Conservation (phyloP, 2,797 vertebrate species). For the Acrossocheilus wenchowensis region DNA sequence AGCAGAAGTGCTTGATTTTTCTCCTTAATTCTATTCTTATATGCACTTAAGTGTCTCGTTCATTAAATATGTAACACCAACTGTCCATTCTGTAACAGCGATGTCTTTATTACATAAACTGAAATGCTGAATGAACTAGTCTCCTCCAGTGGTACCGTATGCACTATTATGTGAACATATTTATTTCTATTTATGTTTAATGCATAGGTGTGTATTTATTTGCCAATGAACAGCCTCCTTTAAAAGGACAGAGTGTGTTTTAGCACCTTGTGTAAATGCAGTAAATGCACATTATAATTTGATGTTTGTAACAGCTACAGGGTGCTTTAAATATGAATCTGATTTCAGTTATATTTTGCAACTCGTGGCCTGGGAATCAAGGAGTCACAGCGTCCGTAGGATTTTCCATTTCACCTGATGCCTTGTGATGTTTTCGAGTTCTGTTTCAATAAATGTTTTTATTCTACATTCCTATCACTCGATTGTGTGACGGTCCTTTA, state of each 20-base stretch:
- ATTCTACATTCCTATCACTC: slow-evolving; percentile 26
- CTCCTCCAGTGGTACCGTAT: slow-evolving; percentile 20
- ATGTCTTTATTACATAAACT: not conserved
- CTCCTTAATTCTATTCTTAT: not conserved
- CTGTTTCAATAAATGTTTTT: slow-evolving; percentile 57
- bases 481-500: not conserved
- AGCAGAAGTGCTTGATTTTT: slow-evolving; percentile 1
- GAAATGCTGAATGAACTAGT: slow-evolving; percentile 1
- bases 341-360: slow-evolving; percentile 3
- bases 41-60: not conserved
- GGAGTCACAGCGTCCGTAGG: slow-evolving; percentile 8
- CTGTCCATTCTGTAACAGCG: not conserved
- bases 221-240: slow-evolving; percentile 24
- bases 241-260: slow-evolving; percentile 33
- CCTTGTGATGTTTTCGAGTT: slow-evolving; percentile 46
- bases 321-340: slow-evolving; percentile 30
- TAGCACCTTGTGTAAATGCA: slow-evolving; percentile 42
- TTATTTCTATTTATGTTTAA: slow-evolving; percentile 54
- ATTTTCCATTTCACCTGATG: slow-evolving; percentile 47
- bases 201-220: slow-evolving; percentile 53
- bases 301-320: slow-evolving; percentile 19
- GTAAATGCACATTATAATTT: slow-evolving; percentile 34
- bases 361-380: slow-evolving; percentile 23
- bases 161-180: slow-evolving; percentile 43
- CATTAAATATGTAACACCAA: not conserved